Percentiles rank a stretch among this genome's conserved stretches.
Evolutionary conservation across 35 echinoderm and acorn worm genomes (phyloP).

Genomic region (Apostichopus californicus): DNA sequence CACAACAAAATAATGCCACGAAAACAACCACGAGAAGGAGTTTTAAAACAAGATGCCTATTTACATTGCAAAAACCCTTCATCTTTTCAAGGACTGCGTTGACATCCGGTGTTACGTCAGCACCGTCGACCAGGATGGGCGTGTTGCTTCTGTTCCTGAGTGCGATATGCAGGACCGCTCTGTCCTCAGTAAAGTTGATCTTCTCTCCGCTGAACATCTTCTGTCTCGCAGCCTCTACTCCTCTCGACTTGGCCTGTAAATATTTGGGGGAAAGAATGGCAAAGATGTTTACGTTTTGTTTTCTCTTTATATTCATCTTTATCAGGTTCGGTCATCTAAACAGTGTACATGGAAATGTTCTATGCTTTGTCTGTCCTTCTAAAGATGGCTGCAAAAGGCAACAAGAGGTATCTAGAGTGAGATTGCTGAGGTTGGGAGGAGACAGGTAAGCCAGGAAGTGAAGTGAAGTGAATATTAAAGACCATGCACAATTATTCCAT

Average conservation of each 20-base stretch:
- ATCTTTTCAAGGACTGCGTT: constrained; percentile 81
- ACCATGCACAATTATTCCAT: too few relatives aligned
- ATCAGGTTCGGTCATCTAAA: too few relatives aligned
- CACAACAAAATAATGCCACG: too few relatives aligned
- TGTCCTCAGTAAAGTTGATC: constrained; percentile 96
- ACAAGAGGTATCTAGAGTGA: too few relatives aligned
- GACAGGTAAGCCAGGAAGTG: too few relatives aligned
- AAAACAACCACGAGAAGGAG: not conserved
- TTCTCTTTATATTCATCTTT: not conserved
- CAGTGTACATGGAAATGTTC: too few relatives aligned
- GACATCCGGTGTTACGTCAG: constrained; percentile 89
- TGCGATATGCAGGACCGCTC: constrained; percentile 90
- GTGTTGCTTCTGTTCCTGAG: constrained; percentile 90
- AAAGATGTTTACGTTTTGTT: not conserved
- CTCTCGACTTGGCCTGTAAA: constrained; percentile 67
- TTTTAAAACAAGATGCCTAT: not conserved
- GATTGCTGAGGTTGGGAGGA: too few relatives aligned
- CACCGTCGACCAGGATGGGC: constrained; percentile 81
- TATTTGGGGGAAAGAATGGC: not conserved
- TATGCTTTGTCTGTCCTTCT: too few relatives aligned
- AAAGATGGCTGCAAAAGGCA: too few relatives aligned
- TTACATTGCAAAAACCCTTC: constrained; percentile 83
- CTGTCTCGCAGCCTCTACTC: constrained; percentile 76
- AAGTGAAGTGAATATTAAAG: too few relatives aligned
- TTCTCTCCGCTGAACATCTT: constrained; percentile 90